Conservation (phyloP, 2,113 vertebrate species). For the Brachirus orientalis region DNA sequence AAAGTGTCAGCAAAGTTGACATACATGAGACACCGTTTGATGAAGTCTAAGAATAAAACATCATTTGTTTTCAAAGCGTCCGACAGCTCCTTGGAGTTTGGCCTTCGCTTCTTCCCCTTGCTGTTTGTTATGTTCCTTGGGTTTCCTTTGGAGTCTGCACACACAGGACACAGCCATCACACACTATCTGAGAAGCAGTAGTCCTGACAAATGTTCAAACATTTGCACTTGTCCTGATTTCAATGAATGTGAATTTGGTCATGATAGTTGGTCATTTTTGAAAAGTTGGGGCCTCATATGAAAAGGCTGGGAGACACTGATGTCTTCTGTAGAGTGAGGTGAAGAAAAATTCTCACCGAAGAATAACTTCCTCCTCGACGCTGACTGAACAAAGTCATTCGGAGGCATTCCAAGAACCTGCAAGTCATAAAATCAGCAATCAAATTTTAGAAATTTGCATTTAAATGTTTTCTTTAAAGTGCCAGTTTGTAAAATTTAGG, state of each 20-base stretch:
- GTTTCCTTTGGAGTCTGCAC: conserved; percentile 90
- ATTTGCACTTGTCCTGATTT: too few species aligned
- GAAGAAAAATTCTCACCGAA: conserved; percentile 84
- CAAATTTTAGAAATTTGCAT: neutral
- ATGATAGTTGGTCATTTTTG: too few species aligned
- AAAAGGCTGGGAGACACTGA: too few species aligned
- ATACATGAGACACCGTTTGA: conserved; percentile 89
- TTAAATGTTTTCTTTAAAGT: neutral
- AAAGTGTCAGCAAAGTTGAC: conserved; percentile 29
- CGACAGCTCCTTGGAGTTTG: conserved; percentile 88
- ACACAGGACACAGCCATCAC: conserved; percentile 4
- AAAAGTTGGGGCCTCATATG: neutral
- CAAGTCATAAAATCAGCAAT: conserved; percentile 26
- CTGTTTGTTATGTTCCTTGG: conserved; percentile 90
- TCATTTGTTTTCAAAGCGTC: conserved; percentile 88
- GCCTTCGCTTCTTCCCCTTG: conserved; percentile 88
- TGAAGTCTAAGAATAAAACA: conserved; percentile 88
- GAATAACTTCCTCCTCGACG: conserved; percentile 87
- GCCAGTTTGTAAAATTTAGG: too few species aligned
- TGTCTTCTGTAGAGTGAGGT: neutral
- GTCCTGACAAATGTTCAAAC: too few species aligned
- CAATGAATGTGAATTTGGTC: too few species aligned
- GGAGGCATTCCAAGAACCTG: conserved; percentile 93
- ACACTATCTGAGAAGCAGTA: too few species aligned
- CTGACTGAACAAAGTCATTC: conserved; percentile 87